Percentiles rank a stretch among this genome's conserved stretches.
phyloP scores from a whole-genome alignment of 1,140 invertebrate genomes.

The Drosophila sturtevanti region DNA sequence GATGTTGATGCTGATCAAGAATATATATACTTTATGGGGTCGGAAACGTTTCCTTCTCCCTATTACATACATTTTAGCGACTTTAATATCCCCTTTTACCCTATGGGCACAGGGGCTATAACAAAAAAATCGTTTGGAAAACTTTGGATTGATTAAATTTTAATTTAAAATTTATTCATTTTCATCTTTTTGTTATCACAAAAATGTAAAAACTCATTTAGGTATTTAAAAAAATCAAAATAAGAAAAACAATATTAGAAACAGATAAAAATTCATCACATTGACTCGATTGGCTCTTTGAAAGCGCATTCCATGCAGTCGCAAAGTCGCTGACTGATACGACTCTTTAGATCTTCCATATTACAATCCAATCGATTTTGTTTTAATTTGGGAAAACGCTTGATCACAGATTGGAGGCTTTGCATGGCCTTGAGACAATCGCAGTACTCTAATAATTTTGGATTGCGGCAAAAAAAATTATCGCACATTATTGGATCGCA shows the following conservation, averaged over 20 bases:
- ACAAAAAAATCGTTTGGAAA: no score
- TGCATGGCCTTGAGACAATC: conserved; percentile 43
- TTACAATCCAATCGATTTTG: conserved; percentile 16
- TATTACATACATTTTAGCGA: no score
- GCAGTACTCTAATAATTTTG: conserved; percentile 21
- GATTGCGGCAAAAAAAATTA: conserved; percentile 18
- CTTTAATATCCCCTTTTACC: no score
- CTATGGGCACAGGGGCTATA: no score
- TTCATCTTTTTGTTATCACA: background rate
- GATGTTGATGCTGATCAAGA: no score
- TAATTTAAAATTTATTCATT: background rate
- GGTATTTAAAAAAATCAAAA: background rate
- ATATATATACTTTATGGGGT: no score
- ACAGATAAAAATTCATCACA: background rate
- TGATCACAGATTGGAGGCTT: conserved; percentile 16
- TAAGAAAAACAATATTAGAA: no score
- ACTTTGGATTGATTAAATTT: no score
- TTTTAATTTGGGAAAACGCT: background rate
- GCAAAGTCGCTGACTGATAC: conserved; percentile 25
- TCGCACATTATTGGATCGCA: conserved; percentile 18
- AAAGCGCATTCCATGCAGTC: conserved; percentile 4
- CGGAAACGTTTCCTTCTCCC: no score
- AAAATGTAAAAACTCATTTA: background rate
- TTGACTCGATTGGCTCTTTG: background rate
- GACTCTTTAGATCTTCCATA: conserved; percentile 25